These are phyloP conservation scores for Melanargia galathea DNA, from an alignment of 2,888 invertebrate genomes.

Conservation along the genomic window DNA sequence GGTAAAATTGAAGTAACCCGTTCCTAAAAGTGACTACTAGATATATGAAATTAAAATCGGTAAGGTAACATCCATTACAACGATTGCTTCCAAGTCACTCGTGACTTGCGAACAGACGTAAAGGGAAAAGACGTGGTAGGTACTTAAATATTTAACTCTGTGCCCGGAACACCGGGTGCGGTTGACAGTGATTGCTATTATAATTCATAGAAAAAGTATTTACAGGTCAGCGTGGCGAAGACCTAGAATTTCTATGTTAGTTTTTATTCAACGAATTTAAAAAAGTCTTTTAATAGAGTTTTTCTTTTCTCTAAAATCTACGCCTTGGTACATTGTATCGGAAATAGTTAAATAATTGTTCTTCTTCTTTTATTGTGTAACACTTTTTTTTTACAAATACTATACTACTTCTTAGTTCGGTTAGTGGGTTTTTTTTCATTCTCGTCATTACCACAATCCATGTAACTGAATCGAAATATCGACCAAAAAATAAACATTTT, in stretches of 20 bases:
- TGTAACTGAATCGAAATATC: too few relatives aligned
- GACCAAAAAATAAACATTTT: too few relatives aligned
- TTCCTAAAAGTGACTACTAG: background rate
- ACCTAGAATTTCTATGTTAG: constrained; percentile 3
- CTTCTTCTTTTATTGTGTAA: too few relatives aligned
- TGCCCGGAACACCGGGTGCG: constrained; percentile 52
- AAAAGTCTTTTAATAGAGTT: too few relatives aligned
- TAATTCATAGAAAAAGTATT: constrained; percentile 49
- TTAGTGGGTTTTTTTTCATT: too few relatives aligned
- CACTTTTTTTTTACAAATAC: too few relatives aligned
- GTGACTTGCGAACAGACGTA: constrained; percentile 36
- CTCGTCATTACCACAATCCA: too few relatives aligned
- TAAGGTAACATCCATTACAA: constrained; percentile 34
- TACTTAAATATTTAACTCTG: constrained; percentile 64
- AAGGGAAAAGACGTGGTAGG: constrained; percentile 51
- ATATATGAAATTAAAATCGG: constrained; percentile 22
- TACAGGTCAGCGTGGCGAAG: background rate
- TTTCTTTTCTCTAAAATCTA: too few relatives aligned
- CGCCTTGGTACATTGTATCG: too few relatives aligned
- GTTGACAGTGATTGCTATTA: constrained; percentile 67
- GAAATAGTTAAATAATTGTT: too few relatives aligned
- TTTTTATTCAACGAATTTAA: too few relatives aligned
- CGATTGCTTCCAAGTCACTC: constrained; percentile 35
- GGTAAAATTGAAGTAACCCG: background rate
- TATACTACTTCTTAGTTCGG: too few relatives aligned